Evolutionary conservation across 1,140 invertebrate genomes (phyloP).

Genomic region (Lerema accius): DNA sequence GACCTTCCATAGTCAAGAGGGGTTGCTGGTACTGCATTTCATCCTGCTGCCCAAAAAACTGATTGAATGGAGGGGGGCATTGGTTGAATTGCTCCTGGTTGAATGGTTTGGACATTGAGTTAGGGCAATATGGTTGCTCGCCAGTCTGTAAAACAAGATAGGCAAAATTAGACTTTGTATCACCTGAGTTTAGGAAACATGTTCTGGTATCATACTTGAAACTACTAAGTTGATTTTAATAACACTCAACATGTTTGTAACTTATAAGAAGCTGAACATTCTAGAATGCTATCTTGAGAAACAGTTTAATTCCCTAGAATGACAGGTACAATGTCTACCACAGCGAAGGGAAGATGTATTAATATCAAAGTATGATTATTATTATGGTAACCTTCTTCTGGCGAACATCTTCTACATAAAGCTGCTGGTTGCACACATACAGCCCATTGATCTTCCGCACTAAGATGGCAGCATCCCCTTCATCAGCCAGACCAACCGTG

Average conservation of each 20-base stretch:
- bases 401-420: conserved; percentile 55
- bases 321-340: too few relatives aligned
- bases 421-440: conserved; percentile 35
- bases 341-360: too few relatives aligned
- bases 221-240: too few relatives aligned
- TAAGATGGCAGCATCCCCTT: conserved; percentile 52
- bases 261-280: too few relatives aligned
- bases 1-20: neutral
- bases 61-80: neutral
- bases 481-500: conserved; percentile 56
- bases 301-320: too few relatives aligned
- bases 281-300: too few relatives aligned
- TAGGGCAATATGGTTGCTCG: neutral
- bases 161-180: neutral
- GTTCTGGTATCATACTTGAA: too few relatives aligned
- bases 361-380: too few relatives aligned
- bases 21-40: neutral
- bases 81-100: conserved; percentile 1
- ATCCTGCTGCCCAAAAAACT: neutral
- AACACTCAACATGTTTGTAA: too few relatives aligned
- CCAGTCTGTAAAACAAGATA: neutral
- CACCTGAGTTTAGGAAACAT: too few relatives aligned
- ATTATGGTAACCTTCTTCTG: conserved; percentile 55
- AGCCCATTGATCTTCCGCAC: conserved; percentile 54
- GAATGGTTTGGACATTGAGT: neutral